phyloP scores from a whole-genome alignment of 64 coral and sea anemone species.

The Exaiptasia diaphana region DNA sequence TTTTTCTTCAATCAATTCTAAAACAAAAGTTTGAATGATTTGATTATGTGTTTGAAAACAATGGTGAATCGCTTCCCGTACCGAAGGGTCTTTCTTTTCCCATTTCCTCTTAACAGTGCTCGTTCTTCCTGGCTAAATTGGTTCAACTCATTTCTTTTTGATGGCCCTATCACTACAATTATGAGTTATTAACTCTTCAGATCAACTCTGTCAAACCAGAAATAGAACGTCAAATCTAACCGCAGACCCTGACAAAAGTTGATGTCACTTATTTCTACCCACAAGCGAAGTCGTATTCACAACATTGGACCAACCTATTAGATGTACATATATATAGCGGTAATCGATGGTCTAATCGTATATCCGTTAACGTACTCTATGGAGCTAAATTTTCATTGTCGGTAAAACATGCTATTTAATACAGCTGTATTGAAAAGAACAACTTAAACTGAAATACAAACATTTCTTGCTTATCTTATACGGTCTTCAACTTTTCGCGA shows the following conservation, averaged over 20 bases:
- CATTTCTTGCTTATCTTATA: too few relatives aligned
- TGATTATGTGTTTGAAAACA: conserved; percentile 3
- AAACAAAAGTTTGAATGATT: background rate
- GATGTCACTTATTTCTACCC: background rate
- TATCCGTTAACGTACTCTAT: background rate
- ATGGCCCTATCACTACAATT: background rate
- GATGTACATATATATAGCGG: background rate
- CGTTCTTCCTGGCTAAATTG: conserved; percentile 2
- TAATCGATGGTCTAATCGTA: background rate
- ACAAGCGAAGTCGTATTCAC: background rate
- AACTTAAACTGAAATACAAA: too few relatives aligned
- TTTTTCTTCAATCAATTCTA: background rate
- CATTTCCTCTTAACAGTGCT: background rate
- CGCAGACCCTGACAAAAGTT: background rate
- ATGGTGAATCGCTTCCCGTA: background rate
- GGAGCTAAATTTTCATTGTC: too few relatives aligned
- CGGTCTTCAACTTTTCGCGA: too few relatives aligned
- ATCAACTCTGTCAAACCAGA: background rate
- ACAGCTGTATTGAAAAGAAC: too few relatives aligned
- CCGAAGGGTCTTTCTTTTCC: background rate
- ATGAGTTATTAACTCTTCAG: background rate
- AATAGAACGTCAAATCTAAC: background rate
- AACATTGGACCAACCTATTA: too few relatives aligned
- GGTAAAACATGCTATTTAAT: too few relatives aligned
- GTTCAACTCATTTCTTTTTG: background rate